Base-by-base conservation (phyloP, 2,797 vertebrate species). In the Nannoperca australis region DNA sequence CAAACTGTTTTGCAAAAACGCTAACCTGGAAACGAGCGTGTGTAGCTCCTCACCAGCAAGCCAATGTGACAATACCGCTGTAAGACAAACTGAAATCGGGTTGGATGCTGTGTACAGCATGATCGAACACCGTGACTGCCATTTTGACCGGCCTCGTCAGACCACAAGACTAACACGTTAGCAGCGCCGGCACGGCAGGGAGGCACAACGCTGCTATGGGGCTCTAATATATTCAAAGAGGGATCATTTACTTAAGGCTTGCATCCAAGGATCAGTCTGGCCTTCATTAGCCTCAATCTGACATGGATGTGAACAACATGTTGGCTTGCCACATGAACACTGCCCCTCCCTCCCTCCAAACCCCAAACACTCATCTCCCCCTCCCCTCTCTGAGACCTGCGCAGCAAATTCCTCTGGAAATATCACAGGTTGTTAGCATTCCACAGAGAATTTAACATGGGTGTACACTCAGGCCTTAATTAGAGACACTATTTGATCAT, bases 281-380 rank as follows among this genome's bases (percentile, higher is more conserved):
- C 90, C 90, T 93, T 93, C 88, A 94, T 95, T 94, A 93, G 90
- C 88, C 85, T 86, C 92, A 85, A 90, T 91, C 91, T 91, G 91
- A 94, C 92, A 92, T 68, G 85, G 87, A 92, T 92, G 91, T 84
- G 91, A 92, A 92, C 91, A 92, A 91, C 88, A 92, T 90, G 92
- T 85, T 92, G 85, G 85, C 82, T 89, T 91, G 85, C 91, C 83
- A 91, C 89, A 89, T 83, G 84, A 91, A 81, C 80, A 18, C 82
- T 62, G 67, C 82, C 83, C 84, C 90, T 77, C 90, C 36, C 36
- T 79, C 78, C 70, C 20, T 58, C 71, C 34, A 18, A 78, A 76
- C 69, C 82, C 77, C 61, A 71, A 85, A 83, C 67, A 66, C 81
- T 50, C 54, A 22, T 32, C 73, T 64, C 61, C 63, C 8, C 63